Evolutionary conservation across 2,113 vertebrate species (phyloP), one percentile per base, ranked within the genome.

Genomic region (Menura novaehollandiae): DNA sequence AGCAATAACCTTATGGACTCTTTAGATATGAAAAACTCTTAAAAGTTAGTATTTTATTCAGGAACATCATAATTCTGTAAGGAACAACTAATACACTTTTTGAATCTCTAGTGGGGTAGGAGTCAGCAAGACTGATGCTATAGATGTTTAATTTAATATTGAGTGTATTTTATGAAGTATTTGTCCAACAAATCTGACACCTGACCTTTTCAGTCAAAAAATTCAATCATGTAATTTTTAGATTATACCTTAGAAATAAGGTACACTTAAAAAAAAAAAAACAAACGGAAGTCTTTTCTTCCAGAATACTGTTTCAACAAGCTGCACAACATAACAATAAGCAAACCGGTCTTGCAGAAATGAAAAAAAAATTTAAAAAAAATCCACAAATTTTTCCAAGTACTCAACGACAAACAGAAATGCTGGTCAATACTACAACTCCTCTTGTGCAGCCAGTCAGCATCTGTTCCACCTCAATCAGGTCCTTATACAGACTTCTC

Each of bases 1-100:
- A 49, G 16, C 6, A 41, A 0, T 4, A 84, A 58, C 7, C 55
- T 82, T 37, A 78, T 0, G 0, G n/a, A 79, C 53, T 46, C 26
- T 75, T 82, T 23, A 85, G 11, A 47, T 9, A 43, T 1, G 2
- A 82, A 71, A 88, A 49, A 14, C 6, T 23, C n/a, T 35, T 66
- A 30, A 10, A 72, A 68, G 30, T 23, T 7, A 41, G 7, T 33
- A 10, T 39, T 62, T 58, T 39, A 74, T 60, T 73, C 69, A 39
- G 71, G n/a, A 92, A 83, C 3, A 35, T 28, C 16, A 60, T 14
- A 0, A 0, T 26, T 63, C 20, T 32, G 4, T 13, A 69, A 56
- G 8, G 11, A 80, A 35, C 2, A 91, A 52, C 15, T 30, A 56
- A 64, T 9, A 30, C 2, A 56, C 15, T 33, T 86, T 79, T 7